Conservation (phyloP, 2,888 invertebrate species). For the Emmelina monodactyla region DNA sequence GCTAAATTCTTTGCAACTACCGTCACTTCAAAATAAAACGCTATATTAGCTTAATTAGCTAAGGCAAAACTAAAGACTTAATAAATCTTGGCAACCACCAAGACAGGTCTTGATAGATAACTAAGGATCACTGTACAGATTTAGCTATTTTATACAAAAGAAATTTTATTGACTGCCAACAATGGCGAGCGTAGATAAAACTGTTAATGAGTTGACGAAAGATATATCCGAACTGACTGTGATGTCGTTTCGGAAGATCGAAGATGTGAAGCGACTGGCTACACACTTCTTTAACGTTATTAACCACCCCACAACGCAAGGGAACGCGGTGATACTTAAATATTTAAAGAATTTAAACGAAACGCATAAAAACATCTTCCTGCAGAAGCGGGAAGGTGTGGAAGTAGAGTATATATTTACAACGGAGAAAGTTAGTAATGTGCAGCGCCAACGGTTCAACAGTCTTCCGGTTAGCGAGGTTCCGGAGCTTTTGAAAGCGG, state of each 20-base stretch:
- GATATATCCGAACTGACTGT: conserved; percentile 37
- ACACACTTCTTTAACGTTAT: conserved; percentile 40
- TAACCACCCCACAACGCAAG: conserved; percentile 38
- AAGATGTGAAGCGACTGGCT: conserved; percentile 45
- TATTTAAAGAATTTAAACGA: conserved; percentile 39
- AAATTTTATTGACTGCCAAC: conserved; percentile 20
- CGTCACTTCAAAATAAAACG: conserved; percentile 16
- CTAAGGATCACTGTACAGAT: conserved; percentile 25
- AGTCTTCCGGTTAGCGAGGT: conserved; percentile 55
- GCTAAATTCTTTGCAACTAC: conserved; percentile 20
- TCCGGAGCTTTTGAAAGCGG: conserved; percentile 48
- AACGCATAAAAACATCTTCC: conserved; percentile 38
- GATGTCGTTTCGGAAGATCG: conserved; percentile 44
- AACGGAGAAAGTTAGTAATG: conserved; percentile 50
- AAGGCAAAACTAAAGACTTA: conserved; percentile 17
- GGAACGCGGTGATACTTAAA: conserved; percentile 27
- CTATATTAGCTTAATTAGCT: conserved; percentile 19
- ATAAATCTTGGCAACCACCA: conserved; percentile 20
- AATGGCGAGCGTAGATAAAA: conserved; percentile 20
- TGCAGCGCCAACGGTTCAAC: conserved; percentile 53
- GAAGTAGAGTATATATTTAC: conserved; percentile 58
- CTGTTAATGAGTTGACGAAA: conserved; percentile 26
- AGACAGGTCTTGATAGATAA: conserved; percentile 23
- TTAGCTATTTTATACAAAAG: conserved; percentile 19
- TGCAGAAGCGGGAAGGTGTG: conserved; percentile 40